Evolutionary conservation across 2,888 invertebrate genomes (phyloP), one percentile per base, ranked within the genome.

Genomic region (Orthosia incerta): DNA sequence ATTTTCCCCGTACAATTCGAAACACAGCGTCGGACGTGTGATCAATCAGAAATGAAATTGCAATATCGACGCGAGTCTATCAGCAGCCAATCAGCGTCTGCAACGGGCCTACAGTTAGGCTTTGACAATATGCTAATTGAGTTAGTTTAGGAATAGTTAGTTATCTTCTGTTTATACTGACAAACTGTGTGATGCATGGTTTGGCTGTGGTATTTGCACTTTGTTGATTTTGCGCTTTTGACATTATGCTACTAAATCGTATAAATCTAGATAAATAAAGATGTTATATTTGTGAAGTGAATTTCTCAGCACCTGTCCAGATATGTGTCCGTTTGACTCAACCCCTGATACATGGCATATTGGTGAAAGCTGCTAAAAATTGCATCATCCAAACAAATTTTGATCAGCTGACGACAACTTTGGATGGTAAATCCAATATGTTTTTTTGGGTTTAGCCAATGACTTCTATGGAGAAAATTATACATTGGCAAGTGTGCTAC

Each of bases 31-130:
- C 5, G 45, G n/a, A 53, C 50, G n/a, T 5, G 65, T 51, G n/a
- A 67, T 69, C 45, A 69, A 67, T 69, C 23, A 67, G 23, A 23
- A 26, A 23, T 23, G 23, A 67, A 67, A 26, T 51, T 3, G 51
- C 15, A 67, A 23, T 16, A 45, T 51, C n/a, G 23, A 4, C 23
- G 45, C 51, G 45, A 53, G n/a, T 23, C 16, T 45, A 26, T 39
- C 18, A 23, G 18, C n/a, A 23, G n/a, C 15, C 23, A 39, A 53
- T 23, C 16, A n/a, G n/a, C n/a, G 15, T 16, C 51, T 53, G n/a
- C 15, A 51, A 46, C n/a, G 15, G 12, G 15, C 23, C 23, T n/a
- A 18, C 15, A 68, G 63, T 9, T 20, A 11, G 20, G 20, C 9
- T 50, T 50, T 31, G 13, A 16, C 16, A 9, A 31, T 2, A n/a